Base-by-base conservation (phyloP, 2,113 vertebrate species). In the Lophochroa leadbeateri region DNA sequence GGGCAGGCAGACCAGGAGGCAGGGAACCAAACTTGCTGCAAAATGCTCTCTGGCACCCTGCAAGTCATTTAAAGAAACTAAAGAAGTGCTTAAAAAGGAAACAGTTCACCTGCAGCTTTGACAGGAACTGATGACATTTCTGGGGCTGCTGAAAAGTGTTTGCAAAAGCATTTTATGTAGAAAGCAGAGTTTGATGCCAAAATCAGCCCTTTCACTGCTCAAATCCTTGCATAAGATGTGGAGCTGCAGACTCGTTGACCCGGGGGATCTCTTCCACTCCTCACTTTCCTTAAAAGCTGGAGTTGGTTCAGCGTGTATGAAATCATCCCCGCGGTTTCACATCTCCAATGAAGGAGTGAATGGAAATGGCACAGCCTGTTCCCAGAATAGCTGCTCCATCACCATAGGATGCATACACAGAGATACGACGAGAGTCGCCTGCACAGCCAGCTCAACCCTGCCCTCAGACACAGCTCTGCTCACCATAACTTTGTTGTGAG, bases 361-460 rank as follows among this genome's bases (percentile, higher is more conserved):
- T 85, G 72, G 91, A 64, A 94, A 87, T 76, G 83, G 83, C 96
- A 90, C 86, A 95, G 88, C 31, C 69, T 44, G 72, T 82, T 92
- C 92, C 90, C 80, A 69, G 83, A 96, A 84, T 72, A 94, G 88
- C 83, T 82, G 69, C 77, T 87, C 61, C 41, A 9, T 61, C 33
- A 10, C 90, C 83, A 76, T 15, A 86, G 81, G 37, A 91, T 79
- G 83, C 72, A 49, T 52, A 50, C 65, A 76, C 55, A 92, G 96
- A n/a, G 71, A 52, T 41, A 74, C 2, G 21, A 16, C 20, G 28
- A 70, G 58, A 65, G 52, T 39, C 79, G 74, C 84, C 77, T 46
- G 77, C 71, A 21, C 23, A 47, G 79, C 19, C 39, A 1, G 50
- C 63, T 75, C 77, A 64, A 17, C 64, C 47, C 49, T 95, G 76